phyloP scores from a whole-genome alignment of 2,797 vertebrate species.

The Artibeus jamaicensis region DNA sequence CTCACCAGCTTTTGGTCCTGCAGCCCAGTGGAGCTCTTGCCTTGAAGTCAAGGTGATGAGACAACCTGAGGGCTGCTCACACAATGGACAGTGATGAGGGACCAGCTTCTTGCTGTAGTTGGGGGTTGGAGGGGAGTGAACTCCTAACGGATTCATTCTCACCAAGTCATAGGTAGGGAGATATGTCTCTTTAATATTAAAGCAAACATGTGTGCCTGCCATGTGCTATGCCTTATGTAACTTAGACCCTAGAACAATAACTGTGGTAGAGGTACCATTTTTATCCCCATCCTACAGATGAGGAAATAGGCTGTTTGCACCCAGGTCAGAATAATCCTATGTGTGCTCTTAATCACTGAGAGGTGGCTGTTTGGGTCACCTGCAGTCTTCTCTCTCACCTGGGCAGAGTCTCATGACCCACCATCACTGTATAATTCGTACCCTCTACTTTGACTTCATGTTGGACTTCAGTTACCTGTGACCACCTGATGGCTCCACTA shows the following conservation, averaged over 20 bases:
- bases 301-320: background rate
- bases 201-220: background rate
- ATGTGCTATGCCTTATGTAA: background rate
- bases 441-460: background rate
- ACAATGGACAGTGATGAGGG: background rate
- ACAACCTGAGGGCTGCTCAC: background rate
- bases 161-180: background rate
- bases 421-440: background rate
- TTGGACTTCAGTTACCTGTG: background rate
- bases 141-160: background rate
- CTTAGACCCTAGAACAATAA: background rate
- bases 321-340: background rate
- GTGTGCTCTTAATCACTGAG: background rate
- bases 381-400: background rate
- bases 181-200: background rate
- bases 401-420: background rate
- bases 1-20: background rate
- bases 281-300: background rate
- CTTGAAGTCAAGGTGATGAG: background rate
- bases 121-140: no score
- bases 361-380: background rate
- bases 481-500: background rate
- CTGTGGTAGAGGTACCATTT: background rate
- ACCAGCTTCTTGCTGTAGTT: background rate
- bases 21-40: background rate